These are phyloP conservation scores for Chymomyza caudatula DNA, from an alignment of 2,888 invertebrate genomes.

Conservation along the genomic window DNA sequence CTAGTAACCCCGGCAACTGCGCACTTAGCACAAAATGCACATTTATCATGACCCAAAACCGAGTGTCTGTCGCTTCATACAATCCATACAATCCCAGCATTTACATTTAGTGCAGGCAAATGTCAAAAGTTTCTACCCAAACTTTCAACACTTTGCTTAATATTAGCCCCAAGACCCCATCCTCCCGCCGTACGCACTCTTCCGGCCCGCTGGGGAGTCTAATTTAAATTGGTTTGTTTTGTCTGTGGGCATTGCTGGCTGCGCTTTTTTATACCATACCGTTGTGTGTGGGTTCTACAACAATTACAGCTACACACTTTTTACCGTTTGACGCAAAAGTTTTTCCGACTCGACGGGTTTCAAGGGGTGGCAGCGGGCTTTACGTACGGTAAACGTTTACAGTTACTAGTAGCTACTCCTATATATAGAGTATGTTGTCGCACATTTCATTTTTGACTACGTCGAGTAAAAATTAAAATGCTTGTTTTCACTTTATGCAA, in stretches of 20 bases:
- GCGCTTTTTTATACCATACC: slow-evolving; percentile 53
- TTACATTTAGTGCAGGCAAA: slow-evolving; percentile 68
- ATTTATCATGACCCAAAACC: slow-evolving; percentile 53
- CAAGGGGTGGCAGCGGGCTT: neutral
- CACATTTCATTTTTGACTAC: slow-evolving; percentile 52
- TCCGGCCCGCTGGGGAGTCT: slow-evolving; percentile 60
- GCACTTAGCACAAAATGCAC: slow-evolving; percentile 37
- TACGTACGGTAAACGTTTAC: slow-evolving; percentile 58
- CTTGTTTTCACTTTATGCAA: slow-evolving; percentile 77
- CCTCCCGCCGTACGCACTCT: neutral
- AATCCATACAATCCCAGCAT: slow-evolving; percentile 28
- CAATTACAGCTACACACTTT: slow-evolving; percentile 17
- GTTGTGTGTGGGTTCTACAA: neutral
- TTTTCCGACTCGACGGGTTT: slow-evolving; percentile 54
- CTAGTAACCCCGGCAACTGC: neutral
- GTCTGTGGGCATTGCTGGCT: slow-evolving; percentile 55
- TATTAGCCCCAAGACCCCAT: slow-evolving; percentile 31
- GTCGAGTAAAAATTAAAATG: slow-evolving; percentile 73
- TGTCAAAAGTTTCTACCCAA: slow-evolving; percentile 62
- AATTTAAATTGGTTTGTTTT: slow-evolving; percentile 76
- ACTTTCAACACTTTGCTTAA: slow-evolving; percentile 63
- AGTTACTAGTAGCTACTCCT: slow-evolving; percentile 52
- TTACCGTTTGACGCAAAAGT: slow-evolving; percentile 43
- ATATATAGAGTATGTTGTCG: slow-evolving; percentile 51
- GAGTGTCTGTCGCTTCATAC: slow-evolving; percentile 12